Evolutionary conservation across 2,888 invertebrate genomes (phyloP).

Genomic region (Elmis aenea): DNA sequence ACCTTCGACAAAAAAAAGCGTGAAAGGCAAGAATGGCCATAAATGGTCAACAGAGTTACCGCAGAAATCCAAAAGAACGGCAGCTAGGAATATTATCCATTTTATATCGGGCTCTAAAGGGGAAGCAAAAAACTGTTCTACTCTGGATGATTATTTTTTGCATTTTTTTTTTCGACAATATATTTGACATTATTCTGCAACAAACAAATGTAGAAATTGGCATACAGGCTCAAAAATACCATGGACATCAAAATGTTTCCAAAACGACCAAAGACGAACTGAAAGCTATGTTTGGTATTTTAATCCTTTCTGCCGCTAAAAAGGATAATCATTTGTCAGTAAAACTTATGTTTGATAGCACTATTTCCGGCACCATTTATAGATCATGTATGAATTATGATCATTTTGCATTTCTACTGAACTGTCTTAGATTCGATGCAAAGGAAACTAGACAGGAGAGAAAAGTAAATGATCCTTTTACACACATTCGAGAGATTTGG

Average conservation of each 20-base stretch:
- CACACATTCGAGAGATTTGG: slow-evolving; percentile 23
- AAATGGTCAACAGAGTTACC: slow-evolving; percentile 14
- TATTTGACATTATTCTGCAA: slow-evolving; percentile 8
- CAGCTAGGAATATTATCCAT: slow-evolving; percentile 16
- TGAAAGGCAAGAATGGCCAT: slow-evolving; percentile 17
- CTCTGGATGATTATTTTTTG: slow-evolving; percentile 10
- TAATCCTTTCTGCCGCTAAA: slow-evolving; percentile 12
- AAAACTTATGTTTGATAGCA: slow-evolving; percentile 10
- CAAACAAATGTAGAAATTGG: slow-evolving; percentile 16
- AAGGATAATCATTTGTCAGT: slow-evolving; percentile 12
- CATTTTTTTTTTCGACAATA: slow-evolving; percentile 12
- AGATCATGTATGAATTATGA: slow-evolving; percentile 23
- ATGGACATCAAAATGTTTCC: slow-evolving; percentile 10
- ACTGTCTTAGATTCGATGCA: slow-evolving; percentile 27
- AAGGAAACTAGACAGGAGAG: slow-evolving; percentile 23
- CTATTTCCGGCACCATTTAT: slow-evolving; percentile 11
- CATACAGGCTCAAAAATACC: slow-evolving; percentile 9
- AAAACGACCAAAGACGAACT: slow-evolving; percentile 7
- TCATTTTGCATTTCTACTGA: slow-evolving; percentile 22
- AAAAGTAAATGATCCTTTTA: slow-evolving; percentile 21
- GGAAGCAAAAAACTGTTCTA: slow-evolving; percentile 10
- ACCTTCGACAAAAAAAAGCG: not conserved
- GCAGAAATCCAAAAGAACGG: slow-evolving; percentile 12
- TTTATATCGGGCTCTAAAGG: slow-evolving; percentile 17
- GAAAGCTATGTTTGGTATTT: slow-evolving; percentile 10